phyloP scores from a whole-genome alignment of 1,140 invertebrate genomes.

The Tetramorium simillimum region DNA sequence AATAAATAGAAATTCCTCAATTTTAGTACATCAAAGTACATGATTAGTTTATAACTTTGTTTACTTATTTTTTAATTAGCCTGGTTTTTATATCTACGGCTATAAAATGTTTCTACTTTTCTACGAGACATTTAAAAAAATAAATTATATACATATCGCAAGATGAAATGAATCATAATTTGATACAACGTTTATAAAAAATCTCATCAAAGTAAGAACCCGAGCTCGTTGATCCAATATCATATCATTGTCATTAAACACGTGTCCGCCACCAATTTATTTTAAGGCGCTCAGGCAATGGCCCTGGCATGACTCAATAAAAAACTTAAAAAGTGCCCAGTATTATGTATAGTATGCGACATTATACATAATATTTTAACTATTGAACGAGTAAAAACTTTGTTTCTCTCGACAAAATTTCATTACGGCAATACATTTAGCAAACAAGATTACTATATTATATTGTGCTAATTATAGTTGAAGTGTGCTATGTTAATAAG shows the following conservation, averaged over 20 bases:
- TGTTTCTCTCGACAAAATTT: too few relatives aligned
- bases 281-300: slow-evolving; percentile 56
- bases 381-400: too few relatives aligned
- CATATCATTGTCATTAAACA: slow-evolving; percentile 40
- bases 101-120: not conserved
- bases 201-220: not conserved
- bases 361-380: not conserved
- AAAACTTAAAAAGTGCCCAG: slow-evolving; percentile 73
- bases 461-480: too few relatives aligned
- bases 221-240: slow-evolving; percentile 43
- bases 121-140: not conserved
- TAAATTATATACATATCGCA: not conserved
- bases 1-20: not conserved
- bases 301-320: slow-evolving; percentile 64
- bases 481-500: too few relatives aligned
- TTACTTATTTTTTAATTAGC: not conserved
- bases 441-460: too few relatives aligned
- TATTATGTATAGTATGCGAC: slow-evolving; percentile 40
- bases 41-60: not conserved
- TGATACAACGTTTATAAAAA: not conserved
- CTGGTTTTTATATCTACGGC: too few relatives aligned
- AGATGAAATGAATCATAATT: not conserved
- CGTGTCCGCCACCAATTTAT: slow-evolving; percentile 46
- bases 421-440: too few relatives aligned
- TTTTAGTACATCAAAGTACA: not conserved